Conservation (phyloP, 2,797 vertebrate species). For the Typhlichthys subterraneus region DNA sequence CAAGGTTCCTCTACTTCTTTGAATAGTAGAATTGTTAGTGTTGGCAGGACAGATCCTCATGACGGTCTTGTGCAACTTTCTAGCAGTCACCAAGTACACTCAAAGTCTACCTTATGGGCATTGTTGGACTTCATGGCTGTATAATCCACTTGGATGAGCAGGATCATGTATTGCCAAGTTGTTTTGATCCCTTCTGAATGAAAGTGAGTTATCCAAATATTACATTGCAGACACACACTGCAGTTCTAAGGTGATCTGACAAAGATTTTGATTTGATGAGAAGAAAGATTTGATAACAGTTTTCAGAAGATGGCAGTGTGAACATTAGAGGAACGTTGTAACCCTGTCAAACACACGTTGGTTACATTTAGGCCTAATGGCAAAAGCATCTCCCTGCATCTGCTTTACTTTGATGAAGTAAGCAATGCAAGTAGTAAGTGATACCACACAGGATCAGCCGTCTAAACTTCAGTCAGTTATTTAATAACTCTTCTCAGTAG, state of each 20-base stretch:
- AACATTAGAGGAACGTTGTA: neutral
- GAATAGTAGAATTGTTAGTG: too few species aligned
- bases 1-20: too few species aligned
- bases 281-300: constrained; percentile 11
- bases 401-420: constrained; percentile 51
- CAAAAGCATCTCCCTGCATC: too few species aligned
- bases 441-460: constrained; percentile 23
- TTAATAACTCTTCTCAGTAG: constrained; percentile 10
- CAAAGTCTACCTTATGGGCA: neutral
- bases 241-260: constrained; percentile 11
- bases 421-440: constrained; percentile 10
- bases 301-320: constrained; percentile 20
- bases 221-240: neutral
- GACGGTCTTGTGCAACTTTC: neutral
- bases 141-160: too few species aligned
- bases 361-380: too few species aligned
- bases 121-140: neutral
- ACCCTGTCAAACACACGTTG: too few species aligned
- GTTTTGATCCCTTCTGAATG: too few species aligned
- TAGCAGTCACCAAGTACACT: neutral
- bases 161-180: too few species aligned
- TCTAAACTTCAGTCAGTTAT: constrained; percentile 40
- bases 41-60: too few species aligned
- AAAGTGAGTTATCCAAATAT: too few species aligned
- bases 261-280: neutral